phyloP scores from a whole-genome alignment of 2,888 invertebrate genomes.

The Buathra laborator region DNA sequence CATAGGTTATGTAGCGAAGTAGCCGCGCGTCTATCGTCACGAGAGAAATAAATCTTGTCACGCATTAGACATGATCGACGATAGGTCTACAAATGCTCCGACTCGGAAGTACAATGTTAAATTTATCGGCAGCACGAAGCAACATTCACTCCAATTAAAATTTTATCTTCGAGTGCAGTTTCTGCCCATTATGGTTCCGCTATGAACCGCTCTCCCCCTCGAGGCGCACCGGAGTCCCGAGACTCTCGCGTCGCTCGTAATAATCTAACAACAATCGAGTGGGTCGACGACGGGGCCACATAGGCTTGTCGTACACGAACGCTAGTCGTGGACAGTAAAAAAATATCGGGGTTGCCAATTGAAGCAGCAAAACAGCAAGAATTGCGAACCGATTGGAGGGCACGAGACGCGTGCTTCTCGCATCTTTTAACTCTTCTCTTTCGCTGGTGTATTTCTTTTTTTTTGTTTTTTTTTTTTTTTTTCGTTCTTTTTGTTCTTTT shows the following conservation, averaged over 20 bases:
- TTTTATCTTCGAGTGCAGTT: not conserved
- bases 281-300: slow-evolving; percentile 31
- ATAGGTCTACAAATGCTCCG: not conserved
- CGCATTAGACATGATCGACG: not conserved
- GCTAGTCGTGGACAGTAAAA: not conserved
- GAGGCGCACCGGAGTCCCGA: not conserved
- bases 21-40: not conserved
- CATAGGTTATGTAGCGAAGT: not conserved
- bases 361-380: slow-evolving; percentile 17
- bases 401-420: slow-evolving; percentile 33
- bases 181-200: slow-evolving; percentile 11
- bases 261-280: slow-evolving; percentile 44
- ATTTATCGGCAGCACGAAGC: not conserved
- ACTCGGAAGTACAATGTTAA: not conserved
- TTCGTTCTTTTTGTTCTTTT: slow-evolving; percentile 51
- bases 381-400: not conserved
- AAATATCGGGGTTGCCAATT: slow-evolving; percentile 12
- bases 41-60: slow-evolving; percentile 14
- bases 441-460: slow-evolving; percentile 31
- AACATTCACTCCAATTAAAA: not conserved
- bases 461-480: slow-evolving; percentile 45
- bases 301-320: slow-evolving; percentile 24
- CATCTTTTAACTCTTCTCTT: slow-evolving; percentile 8
- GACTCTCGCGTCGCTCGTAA: slow-evolving; percentile 1
- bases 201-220: not conserved